These are phyloP conservation scores for Unio pictorum DNA, from an alignment of 2,888 invertebrate genomes.

Conservation along the genomic window DNA sequence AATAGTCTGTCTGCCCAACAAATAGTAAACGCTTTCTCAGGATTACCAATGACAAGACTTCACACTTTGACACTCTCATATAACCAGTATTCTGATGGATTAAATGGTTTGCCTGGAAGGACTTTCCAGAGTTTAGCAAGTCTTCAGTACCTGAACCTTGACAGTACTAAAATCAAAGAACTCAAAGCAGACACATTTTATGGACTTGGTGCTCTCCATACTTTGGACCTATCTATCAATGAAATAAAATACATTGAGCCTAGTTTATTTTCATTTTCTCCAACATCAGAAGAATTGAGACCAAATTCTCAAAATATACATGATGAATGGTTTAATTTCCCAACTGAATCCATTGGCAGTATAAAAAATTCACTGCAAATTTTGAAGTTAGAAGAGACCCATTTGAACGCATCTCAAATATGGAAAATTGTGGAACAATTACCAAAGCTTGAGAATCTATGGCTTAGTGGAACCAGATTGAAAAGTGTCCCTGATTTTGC, in stretches of 20 bases:
- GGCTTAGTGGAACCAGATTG: slow-evolving; percentile 33
- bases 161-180: slow-evolving; percentile 27
- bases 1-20: too few relatives aligned
- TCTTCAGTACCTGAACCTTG: slow-evolving; percentile 42
- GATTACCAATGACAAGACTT: too few relatives aligned
- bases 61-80: slow-evolving; percentile 16
- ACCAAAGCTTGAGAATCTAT: slow-evolving; percentile 24
- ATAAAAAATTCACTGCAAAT: slow-evolving; percentile 65
- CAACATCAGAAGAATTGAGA: slow-evolving; percentile 35
- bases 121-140: slow-evolving; percentile 42
- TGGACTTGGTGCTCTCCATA: slow-evolving; percentile 31
- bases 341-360: slow-evolving; percentile 53
- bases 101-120: slow-evolving; percentile 23
- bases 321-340: slow-evolving; percentile 13
- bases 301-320: slow-evolving; percentile 10
- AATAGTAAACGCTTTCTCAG: too few relatives aligned
- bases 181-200: slow-evolving; percentile 34
- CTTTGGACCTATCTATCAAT: slow-evolving; percentile 49
- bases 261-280: slow-evolving; percentile 36
- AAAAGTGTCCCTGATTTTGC: slow-evolving; percentile 40
- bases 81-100: slow-evolving; percentile 10
- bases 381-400: slow-evolving; percentile 63
- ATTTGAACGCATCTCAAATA: slow-evolving; percentile 18
- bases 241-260: slow-evolving; percentile 35
- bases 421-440: slow-evolving; percentile 37